Evolutionary conservation across 1,140 invertebrate genomes (phyloP), one percentile per base, ranked within the genome.

Genomic region (Aphaenogaster ashmeadi): DNA sequence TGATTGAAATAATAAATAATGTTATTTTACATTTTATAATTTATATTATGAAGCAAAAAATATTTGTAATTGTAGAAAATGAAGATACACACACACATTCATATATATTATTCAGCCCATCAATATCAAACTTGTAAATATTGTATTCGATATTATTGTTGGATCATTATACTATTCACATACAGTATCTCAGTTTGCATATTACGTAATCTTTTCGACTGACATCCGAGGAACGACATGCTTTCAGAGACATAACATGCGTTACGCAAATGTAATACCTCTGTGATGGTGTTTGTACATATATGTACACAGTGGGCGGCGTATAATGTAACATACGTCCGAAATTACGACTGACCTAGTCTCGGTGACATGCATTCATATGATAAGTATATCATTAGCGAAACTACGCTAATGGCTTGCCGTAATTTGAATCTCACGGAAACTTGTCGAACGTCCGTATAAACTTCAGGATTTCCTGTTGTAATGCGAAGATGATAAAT

Each of bases 341-440:
- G 87, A 78, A 86, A 88, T 91, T 78, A 84, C 60, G 77, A 47
- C 81, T 86, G 86, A 88, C 89, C 86, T 41, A 90, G 89, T 88
- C 89, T 80, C 74, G 38, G 67, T 80, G 89, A 87, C 89, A 71
- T 75, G 89, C 67, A 90, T 90, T 90, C 89, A 90, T 90, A 90
- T 90, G 89, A 88, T 90, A 90, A 90, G 58, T 83, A 74, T 44
- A 72, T 87, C 79, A 87, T 89, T 90, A 90, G 78, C 36, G 78
- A 33, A 62, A 66, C 85, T 50, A 86, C 41, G 72, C 88, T 90
- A 90, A 90, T 83, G 80, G 54, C 67, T 33, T 60, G 27, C 54
- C 62, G 41, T 74, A 74, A 84, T 84, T 84, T 84, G 80, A 84
- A 84, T 84, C 80, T 84, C 69, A 27, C 80, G 80, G 80, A 84